These are phyloP conservation scores for Triplophysa tibetana DNA, from an alignment of 2,113 vertebrate species.

Conservation along the genomic window DNA sequence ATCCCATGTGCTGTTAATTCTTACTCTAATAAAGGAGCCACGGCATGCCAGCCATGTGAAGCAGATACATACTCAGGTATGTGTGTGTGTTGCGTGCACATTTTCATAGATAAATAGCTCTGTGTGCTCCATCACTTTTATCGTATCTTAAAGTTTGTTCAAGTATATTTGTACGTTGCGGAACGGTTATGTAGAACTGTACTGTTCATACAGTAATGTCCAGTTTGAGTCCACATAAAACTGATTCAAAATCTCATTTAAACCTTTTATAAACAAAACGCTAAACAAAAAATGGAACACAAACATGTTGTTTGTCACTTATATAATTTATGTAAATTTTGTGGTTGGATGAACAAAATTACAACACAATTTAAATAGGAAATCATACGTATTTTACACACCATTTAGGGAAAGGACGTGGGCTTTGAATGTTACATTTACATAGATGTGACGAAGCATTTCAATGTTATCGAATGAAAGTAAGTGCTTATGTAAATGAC, in stretches of 20 bases:
- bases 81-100: constrained; percentile 2
- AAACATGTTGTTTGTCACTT: too few species aligned
- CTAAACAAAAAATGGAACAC: too few species aligned
- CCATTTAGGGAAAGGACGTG: neutral
- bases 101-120: neutral
- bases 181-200: too few species aligned
- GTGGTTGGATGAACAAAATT: neutral
- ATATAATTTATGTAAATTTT: neutral
- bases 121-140: too few species aligned
- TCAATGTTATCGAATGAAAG: constrained; percentile 25
- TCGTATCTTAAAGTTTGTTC: too few species aligned
- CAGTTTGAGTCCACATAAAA: too few species aligned
- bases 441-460: constrained; percentile 41
- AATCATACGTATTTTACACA: neutral
- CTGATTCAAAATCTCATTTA: too few species aligned
- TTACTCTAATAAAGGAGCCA: constrained; percentile 86
- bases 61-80: constrained; percentile 81
- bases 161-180: too few species aligned
- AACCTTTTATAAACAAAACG: too few species aligned
- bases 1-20: constrained; percentile 77
- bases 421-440: constrained; percentile 10
- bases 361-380: neutral
- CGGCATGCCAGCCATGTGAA: constrained; percentile 83
- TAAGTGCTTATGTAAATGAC: constrained; percentile 51
- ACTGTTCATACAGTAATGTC: too few species aligned